Evolutionary conservation across 92 coral and sea anemone species (phyloP).

Genomic region (Zoanthus sansibaricus): DNA sequence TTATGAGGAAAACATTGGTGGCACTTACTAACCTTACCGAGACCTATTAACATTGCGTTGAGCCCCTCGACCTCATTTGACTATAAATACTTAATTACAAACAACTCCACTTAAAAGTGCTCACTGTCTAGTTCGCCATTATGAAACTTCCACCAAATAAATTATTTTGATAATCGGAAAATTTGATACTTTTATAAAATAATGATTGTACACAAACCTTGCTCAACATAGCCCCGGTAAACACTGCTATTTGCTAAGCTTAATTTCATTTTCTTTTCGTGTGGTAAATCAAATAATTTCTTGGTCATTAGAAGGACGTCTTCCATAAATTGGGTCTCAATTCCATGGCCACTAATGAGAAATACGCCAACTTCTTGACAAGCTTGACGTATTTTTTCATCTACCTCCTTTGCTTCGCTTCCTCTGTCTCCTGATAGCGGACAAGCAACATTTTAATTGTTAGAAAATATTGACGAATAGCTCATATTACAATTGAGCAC

Average conservation of each 20-base stretch:
- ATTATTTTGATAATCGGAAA: no score
- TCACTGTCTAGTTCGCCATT: no score
- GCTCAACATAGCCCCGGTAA: slow-evolving; percentile 69
- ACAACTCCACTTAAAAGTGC: no score
- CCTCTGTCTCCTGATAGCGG: background rate
- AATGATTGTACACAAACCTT: slow-evolving; percentile 41
- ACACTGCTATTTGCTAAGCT: slow-evolving; percentile 64
- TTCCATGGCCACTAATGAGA: slow-evolving; percentile 65
- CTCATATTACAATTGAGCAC: no score
- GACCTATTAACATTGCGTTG: no score
- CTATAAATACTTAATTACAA: no score
- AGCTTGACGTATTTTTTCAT: slow-evolving; percentile 57
- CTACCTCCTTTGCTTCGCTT: slow-evolving; percentile 5
- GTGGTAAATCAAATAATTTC: slow-evolving; percentile 61
- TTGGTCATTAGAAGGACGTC: slow-evolving; percentile 49
- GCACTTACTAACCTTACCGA: no score
- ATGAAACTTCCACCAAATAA: no score
- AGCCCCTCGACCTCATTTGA: no score
- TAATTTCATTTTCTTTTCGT: slow-evolving; percentile 59
- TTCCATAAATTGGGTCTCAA: slow-evolving; percentile 15
- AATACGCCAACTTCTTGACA: slow-evolving; percentile 64
- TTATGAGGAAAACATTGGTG: no score
- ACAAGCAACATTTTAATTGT: background rate
- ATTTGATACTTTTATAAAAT: no score
- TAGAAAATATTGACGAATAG: no score